Conservation (phyloP, 2,888 invertebrate species). For the Acanthoscelides obtectus region DNA sequence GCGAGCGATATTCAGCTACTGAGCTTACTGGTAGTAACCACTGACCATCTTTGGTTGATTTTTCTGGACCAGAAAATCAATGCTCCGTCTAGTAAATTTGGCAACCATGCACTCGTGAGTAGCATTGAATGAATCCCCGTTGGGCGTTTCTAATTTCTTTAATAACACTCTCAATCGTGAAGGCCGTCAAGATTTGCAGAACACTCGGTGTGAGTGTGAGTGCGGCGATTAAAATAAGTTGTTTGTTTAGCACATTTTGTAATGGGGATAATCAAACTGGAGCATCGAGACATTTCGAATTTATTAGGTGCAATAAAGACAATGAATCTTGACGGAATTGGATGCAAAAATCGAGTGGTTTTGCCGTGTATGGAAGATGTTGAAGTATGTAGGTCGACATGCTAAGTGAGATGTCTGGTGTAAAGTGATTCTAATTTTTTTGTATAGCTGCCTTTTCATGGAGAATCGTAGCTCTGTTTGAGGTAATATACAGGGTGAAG, state of each 20-base stretch:
- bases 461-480: too few relatives aligned
- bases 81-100: too few relatives aligned
- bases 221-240: constrained; percentile 16
- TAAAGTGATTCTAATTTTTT: too few relatives aligned
- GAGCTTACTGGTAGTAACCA: too few relatives aligned
- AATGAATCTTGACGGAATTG: background rate
- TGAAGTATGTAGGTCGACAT: background rate
- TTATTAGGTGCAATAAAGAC: background rate
- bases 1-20: too few relatives aligned
- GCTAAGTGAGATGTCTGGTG: background rate
- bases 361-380: background rate
- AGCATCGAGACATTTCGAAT: background rate
- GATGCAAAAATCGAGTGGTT: background rate
- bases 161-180: constrained; percentile 29
- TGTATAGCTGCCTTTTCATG: too few relatives aligned
- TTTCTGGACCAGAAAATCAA: too few relatives aligned
- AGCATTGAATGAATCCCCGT: constrained; percentile 17
- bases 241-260: constrained; percentile 10
- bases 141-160: constrained; percentile 29
- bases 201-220: constrained; percentile 4
- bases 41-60: too few relatives aligned
- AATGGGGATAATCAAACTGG: background rate
- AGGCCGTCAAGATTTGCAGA: constrained; percentile 17
- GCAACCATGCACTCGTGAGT: background rate
- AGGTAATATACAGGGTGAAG: too few relatives aligned